phyloP scores from a whole-genome alignment of 2,888 invertebrate species.

The Eristalis arbustorum region DNA sequence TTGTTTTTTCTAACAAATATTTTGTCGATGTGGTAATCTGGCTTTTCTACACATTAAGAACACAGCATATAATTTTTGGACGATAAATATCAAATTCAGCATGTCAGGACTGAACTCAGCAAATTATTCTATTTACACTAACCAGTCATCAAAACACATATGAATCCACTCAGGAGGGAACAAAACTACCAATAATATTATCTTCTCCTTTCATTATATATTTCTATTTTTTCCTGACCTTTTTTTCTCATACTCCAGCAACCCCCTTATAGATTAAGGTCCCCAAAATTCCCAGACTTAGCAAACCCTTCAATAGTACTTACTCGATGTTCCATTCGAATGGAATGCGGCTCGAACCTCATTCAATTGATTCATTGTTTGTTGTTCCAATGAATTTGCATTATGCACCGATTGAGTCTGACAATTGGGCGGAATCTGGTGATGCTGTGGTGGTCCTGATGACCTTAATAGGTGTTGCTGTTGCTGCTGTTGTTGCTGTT shows the following conservation, averaged over 20 bases:
- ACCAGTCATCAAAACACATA: background rate
- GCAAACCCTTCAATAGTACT: conserved; percentile 76
- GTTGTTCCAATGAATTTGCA: conserved; percentile 74
- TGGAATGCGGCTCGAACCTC: conserved; percentile 83
- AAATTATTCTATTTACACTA: background rate
- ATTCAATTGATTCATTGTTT: conserved; percentile 80
- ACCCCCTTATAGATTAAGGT: background rate
- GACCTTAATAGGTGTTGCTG: conserved; percentile 71
- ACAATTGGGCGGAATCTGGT: conserved; percentile 72
- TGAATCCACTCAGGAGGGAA: background rate
- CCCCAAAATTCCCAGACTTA: background rate
- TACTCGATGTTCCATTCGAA: conserved; percentile 78
- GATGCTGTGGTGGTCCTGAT: conserved; percentile 72
- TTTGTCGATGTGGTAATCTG: no score
- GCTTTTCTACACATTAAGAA: no score
- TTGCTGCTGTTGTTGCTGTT: conserved; percentile 74
- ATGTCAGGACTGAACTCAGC: background rate
- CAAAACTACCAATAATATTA: background rate
- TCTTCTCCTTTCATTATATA: background rate
- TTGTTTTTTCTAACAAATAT: background rate
- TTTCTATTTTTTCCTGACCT: background rate
- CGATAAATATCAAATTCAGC: background rate
- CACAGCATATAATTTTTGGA: background rate
- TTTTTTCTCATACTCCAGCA: conserved; percentile 30
- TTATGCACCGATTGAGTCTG: conserved; percentile 72